Evolutionary conservation across 2,888 invertebrate genomes (phyloP), one percentile per base, ranked within the genome.

Genomic region (Drosophila vallismaia): DNA sequence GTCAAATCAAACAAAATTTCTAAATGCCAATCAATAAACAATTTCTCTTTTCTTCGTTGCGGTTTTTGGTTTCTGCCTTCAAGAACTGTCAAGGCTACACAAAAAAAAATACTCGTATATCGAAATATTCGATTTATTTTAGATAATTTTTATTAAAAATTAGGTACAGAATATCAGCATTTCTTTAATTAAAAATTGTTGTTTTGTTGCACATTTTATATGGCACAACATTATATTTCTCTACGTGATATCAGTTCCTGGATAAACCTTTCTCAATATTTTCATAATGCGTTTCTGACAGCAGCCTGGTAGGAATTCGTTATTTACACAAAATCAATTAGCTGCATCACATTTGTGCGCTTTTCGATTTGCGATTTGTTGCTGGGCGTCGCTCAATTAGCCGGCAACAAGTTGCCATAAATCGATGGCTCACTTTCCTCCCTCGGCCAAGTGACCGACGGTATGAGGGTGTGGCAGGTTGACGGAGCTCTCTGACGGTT

Each of bases 1-100:
- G 79, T 86, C 85, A 74, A 74, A 74, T 81, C 71, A 79, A 72
- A 77, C 71, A 48, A 64, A 79, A 75, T 88, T 88, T 87, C 88
- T 86, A 87, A 88, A 88, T 77, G 88, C 77, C 88, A 86, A 88
- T 86, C 89, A 62, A 86, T 77, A 76, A 76, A 82, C 76, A 88
- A 77, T 88, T 86, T 88, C 88, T 88, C 88, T 87, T 83, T 76
- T 79, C 42, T 38, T 77, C 76, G 58, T 62, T 45, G 45, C 36
- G 64, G 68, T 29, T 59, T 46, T 52, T 59, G 24, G 38, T 71
- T 44, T 57, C 51, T 28, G 46, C 31, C 45, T 26, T 26, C 49
- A 26, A 64, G 71, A 84, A 67, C 76, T 74, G 88, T 83, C 86
- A 79, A 56, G 63, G 60, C 19, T 19, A 19, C 19, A 19, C 19